These are phyloP conservation scores for Microcebus griseorufus DNA, from an alignment of 2,113 vertebrate genomes.

Conservation along the genomic window DNA sequence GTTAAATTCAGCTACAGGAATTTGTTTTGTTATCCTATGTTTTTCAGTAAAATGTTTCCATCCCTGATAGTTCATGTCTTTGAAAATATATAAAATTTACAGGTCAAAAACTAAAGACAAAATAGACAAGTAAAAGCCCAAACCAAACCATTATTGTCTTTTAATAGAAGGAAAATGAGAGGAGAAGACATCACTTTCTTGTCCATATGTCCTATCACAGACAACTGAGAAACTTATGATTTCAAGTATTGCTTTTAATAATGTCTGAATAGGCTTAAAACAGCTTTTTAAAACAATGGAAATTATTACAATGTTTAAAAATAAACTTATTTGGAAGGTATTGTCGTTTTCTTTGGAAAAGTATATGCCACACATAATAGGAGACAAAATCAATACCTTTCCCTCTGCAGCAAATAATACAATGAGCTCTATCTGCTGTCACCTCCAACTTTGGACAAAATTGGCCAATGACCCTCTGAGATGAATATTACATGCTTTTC, in stretches of 20 bases:
- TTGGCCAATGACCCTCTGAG: not conserved
- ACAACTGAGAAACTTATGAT: not conserved
- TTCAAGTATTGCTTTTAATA: not conserved
- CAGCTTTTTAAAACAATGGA: not conserved
- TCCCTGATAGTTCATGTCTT: not conserved
- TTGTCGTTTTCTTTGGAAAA: not conserved
- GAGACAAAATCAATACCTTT: not conserved
- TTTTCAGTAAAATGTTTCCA: not conserved
- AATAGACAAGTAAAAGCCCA: not conserved
- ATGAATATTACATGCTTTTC: not conserved
- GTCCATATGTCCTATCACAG: not conserved
- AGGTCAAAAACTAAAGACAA: not conserved
- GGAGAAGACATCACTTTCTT: not conserved
- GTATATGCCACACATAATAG: not conserved
- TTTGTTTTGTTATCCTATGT: not conserved
- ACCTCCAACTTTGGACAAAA: constrained; percentile 24
- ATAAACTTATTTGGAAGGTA: not conserved
- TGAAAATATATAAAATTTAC: constrained; percentile 3
- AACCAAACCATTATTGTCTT: not conserved
- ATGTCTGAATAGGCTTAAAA: not conserved
- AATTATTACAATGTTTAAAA: not conserved
- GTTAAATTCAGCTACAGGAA: not conserved
- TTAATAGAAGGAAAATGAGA: not conserved
- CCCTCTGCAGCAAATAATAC: not conserved
- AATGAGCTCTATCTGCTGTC: constrained; percentile 15